Percentiles rank a stretch among this genome's conserved stretches.
These are phyloP conservation scores for Drosophila funebris DNA, from an alignment of 1,140 invertebrate genomes.

Conservation along the genomic window DNA sequence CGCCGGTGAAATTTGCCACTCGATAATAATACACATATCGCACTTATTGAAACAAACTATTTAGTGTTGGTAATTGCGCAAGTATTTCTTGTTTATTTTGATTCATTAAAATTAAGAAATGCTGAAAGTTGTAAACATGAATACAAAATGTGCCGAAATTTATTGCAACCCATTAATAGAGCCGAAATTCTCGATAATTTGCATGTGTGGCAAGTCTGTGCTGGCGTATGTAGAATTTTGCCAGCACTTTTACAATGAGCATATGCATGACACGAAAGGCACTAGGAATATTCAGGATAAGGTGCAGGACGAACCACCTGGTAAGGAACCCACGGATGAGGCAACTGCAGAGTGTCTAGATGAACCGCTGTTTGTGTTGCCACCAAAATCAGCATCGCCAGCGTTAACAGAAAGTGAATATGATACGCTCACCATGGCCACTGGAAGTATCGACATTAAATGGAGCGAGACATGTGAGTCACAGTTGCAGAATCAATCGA, in stretches of 20 bases:
- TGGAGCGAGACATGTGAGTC: neutral
- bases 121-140: conserved; percentile 5
- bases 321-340: neutral
- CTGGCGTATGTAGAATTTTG: conserved; percentile 19
- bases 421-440: conserved; percentile 6
- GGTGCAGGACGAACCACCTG: neutral
- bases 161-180: conserved; percentile 17
- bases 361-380: conserved; percentile 6
- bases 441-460: neutral
- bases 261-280: neutral
- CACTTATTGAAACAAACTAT: neutral
- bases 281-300: neutral
- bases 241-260: conserved; percentile 27
- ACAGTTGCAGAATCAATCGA: neutral
- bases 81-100: conserved; percentile 3
- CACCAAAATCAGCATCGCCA: neutral
- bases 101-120: conserved; percentile 9
- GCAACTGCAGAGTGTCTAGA: neutral
- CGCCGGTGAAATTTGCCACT: neutral
- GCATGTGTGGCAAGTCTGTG: conserved; percentile 26
- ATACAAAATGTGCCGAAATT: conserved; percentile 53
- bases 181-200: conserved; percentile 33
- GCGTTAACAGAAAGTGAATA: neutral
- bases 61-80: conserved; percentile 5
- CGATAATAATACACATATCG: conserved; percentile 6